A percentile compares a stretch with the other conserved stretches of the same genome.
Evolutionary conservation across 2,888 invertebrate species (phyloP).

Genomic region (Sphecodes monilicornis): DNA sequence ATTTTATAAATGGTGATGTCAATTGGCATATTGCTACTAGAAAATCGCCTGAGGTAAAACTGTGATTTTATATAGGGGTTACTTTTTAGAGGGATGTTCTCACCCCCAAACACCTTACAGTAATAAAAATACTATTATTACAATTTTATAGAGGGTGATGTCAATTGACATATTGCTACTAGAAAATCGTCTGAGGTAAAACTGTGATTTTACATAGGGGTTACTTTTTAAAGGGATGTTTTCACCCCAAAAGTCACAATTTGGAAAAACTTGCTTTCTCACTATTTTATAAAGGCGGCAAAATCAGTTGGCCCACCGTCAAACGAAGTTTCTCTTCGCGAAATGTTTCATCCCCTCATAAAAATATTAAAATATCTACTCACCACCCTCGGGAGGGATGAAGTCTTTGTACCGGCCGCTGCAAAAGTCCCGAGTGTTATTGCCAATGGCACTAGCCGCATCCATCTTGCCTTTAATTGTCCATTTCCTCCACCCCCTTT

Average conservation of each 20-base stretch:
- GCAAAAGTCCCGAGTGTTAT: conserved; percentile 75
- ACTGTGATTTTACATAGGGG: neutral
- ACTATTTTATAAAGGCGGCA: neutral
- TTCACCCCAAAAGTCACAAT: neutral
- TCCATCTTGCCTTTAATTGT: conserved; percentile 71
- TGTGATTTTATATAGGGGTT: no score
- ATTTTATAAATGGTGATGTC: no score
- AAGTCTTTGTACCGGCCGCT: conserved; percentile 74
- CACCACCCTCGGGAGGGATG: conserved; percentile 75
- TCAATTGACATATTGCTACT: neutral
- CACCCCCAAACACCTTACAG: neutral
- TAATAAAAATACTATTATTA: neutral
- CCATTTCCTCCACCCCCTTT: conserved; percentile 42
- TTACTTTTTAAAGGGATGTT: neutral
- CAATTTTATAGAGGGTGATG: neutral
- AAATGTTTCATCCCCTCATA: neutral
- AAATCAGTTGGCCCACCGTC: neutral
- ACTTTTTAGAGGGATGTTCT: neutral
- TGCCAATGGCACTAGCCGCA: conserved; percentile 64
- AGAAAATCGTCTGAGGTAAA: neutral
- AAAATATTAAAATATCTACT: conserved; percentile 28
- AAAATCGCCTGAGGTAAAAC: no score
- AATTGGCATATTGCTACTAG: no score
- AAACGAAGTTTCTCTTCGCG: neutral
- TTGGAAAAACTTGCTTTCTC: neutral